A percentile compares a stretch with the other conserved stretches of the same genome.
Evolutionary conservation across 2,888 invertebrate genomes (phyloP).

Genomic region (Ichneumoninae sp.): DNA sequence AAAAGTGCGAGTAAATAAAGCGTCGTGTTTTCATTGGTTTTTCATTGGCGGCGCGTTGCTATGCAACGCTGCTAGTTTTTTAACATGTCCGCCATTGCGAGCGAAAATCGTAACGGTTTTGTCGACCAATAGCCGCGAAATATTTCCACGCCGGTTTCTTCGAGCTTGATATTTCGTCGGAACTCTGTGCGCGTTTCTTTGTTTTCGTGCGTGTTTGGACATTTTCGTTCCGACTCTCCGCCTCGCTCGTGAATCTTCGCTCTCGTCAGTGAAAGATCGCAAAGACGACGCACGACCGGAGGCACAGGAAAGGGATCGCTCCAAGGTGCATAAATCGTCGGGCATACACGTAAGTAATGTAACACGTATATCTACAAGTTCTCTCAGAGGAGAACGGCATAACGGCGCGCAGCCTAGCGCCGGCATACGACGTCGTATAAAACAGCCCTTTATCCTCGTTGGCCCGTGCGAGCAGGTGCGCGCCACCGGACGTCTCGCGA

Average conservation of each 20-base stretch:
- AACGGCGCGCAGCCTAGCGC: background rate
- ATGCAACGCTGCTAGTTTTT: background rate
- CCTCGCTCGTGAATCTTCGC: background rate
- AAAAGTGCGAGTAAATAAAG: background rate
- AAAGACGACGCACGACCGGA: background rate
- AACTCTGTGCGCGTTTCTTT: no score
- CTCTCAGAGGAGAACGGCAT: background rate
- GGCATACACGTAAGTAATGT: background rate
- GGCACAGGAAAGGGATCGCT: background rate
- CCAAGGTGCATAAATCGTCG: background rate
- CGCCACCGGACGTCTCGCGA: constrained; percentile 56
- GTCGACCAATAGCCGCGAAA: no score
- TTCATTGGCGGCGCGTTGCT: background rate
- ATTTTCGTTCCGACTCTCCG: no score
- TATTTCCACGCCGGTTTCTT: no score
- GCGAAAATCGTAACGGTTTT: no score
- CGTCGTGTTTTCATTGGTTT: background rate
- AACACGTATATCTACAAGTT: constrained; percentile 5
- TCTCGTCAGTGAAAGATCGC: background rate
- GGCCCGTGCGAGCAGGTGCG: constrained; percentile 56
- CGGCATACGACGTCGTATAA: constrained; percentile 67
- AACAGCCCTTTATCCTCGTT: constrained; percentile 69
- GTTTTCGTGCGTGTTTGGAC: no score
- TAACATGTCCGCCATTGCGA: background rate
- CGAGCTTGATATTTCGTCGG: no score